Percentiles rank a stretch among this genome's conserved stretches.
phyloP scores from a whole-genome alignment of 2,888 invertebrate genomes.

The Conomelus anceps region DNA sequence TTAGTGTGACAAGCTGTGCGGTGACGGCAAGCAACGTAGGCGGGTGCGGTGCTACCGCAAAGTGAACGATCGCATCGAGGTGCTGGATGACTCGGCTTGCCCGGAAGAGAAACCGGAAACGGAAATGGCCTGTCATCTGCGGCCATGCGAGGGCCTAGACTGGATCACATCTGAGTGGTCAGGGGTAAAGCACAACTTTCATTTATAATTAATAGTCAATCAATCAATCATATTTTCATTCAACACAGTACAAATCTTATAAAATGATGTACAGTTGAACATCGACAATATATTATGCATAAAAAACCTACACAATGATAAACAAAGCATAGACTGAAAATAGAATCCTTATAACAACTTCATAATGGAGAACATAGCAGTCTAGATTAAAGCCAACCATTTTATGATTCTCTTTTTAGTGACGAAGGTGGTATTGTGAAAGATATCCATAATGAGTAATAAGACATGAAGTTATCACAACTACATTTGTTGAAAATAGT shows the following conservation, averaged over 20 bases:
- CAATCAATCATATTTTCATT: not conserved
- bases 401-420: too few species aligned
- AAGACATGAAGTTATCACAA: too few species aligned
- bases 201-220: not conserved
- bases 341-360: too few species aligned
- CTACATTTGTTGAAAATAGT: too few species aligned
- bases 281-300: not conserved
- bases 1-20: slow-evolving; percentile 86
- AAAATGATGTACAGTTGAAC: too few species aligned
- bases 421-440: too few species aligned
- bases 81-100: slow-evolving; percentile 55
- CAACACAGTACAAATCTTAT: too few species aligned
- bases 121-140: slow-evolving; percentile 62
- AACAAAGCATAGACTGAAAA: too few species aligned
- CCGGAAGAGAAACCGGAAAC: slow-evolving; percentile 61
- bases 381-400: too few species aligned
- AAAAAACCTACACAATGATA: not conserved
- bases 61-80: slow-evolving; percentile 53
- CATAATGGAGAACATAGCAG: too few species aligned
- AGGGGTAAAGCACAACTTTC: slow-evolving; percentile 56
- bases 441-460: too few species aligned
- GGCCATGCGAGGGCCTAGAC: slow-evolving; percentile 86
- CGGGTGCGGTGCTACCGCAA: slow-evolving; percentile 72
- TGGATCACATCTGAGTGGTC: slow-evolving; percentile 85
- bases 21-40: slow-evolving; percentile 74